Base-by-base conservation (phyloP, 2,888 invertebrate genomes). In the Scaptomyza caliginosa region DNA sequence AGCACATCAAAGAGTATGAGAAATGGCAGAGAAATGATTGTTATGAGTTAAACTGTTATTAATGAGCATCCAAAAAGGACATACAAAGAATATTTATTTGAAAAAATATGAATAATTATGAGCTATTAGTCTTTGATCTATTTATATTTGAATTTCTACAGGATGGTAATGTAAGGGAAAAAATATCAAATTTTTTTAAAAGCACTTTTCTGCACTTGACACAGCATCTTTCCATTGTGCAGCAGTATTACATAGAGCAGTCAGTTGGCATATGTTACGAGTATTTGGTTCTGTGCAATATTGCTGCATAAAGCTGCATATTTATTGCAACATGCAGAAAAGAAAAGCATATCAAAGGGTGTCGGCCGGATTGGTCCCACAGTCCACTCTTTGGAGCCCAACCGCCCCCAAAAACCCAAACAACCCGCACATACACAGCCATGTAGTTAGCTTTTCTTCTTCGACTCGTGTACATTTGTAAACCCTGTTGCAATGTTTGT, bases 251-350 rank as follows among this genome's bases (percentile, higher is more conserved):
- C 19, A 11, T 4, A 39, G 39, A 51, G 45, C 69, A 69, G 70
- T 75, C 55, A 45, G 54, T 75, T 71, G 65, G 76, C 71, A 72
- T 72, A 76, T 72, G 71, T 71, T 72, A 55, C 72, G 48, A 58
- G 71, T 46, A 68, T 30, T 56, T 40, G 30, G n/a, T 46, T 13
- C 13, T n/a, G 23, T 26, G 24, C 26, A 17, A 26, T 43, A 11
- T 28, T 50, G 49, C 39, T 19, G 73, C 71, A 88, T 88, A 85
- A 84, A 84, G 85, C 71, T 86, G 87, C 85, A 86, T 88, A 88
- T 84, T 84, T 84, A 84, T 84, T 86, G 88, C 87, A 81, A 70
- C 77, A 84, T 81, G 82, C 88, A 84, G 28, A n/a, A 88, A 86
- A 70, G 66, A 69, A 64, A 86, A 74, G 72, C 74, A 88, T 81